Evolutionary conservation across 1,140 invertebrate species (phyloP).

Genomic region (Dendrolimus kikuchii): DNA sequence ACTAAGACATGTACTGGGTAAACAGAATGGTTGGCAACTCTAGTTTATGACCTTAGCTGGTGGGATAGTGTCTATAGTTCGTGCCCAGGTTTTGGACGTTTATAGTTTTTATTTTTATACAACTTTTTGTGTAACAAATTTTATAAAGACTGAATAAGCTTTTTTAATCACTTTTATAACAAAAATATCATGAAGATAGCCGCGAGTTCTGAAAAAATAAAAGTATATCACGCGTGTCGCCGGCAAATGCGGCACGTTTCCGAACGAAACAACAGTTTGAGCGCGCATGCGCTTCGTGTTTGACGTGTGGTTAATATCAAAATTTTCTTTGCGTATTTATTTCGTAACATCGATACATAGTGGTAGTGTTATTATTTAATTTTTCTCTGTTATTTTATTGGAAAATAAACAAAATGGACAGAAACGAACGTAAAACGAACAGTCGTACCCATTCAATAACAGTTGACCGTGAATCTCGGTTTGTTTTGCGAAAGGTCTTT

Average conservation of each 20-base stretch:
- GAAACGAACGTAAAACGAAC: slow-evolving; percentile 48
- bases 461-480: slow-evolving; percentile 51
- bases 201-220: slow-evolving; percentile 16
- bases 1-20: too few species aligned
- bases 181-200: slow-evolving; percentile 9
- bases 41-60: too few species aligned
- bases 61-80: too few species aligned
- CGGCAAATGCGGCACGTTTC: slow-evolving; percentile 6
- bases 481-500: slow-evolving; percentile 55
- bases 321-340: slow-evolving; percentile 30
- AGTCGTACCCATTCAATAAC: slow-evolving; percentile 46
- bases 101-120: too few species aligned
- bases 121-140: too few species aligned
- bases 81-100: too few species aligned
- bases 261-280: slow-evolving; percentile 34
- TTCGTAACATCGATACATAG: slow-evolving; percentile 39
- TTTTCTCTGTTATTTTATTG: slow-evolving; percentile 16
- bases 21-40: too few species aligned
- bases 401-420: slow-evolving; percentile 45
- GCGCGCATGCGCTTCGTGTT: slow-evolving; percentile 53
- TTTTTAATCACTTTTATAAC: neutral
- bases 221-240: too few species aligned
- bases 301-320: slow-evolving; percentile 44
- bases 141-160: too few species aligned
- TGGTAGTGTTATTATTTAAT: slow-evolving; percentile 23